Base-by-base conservation (phyloP, 2,113 vertebrate genomes). In the Cepphus grylle region DNA sequence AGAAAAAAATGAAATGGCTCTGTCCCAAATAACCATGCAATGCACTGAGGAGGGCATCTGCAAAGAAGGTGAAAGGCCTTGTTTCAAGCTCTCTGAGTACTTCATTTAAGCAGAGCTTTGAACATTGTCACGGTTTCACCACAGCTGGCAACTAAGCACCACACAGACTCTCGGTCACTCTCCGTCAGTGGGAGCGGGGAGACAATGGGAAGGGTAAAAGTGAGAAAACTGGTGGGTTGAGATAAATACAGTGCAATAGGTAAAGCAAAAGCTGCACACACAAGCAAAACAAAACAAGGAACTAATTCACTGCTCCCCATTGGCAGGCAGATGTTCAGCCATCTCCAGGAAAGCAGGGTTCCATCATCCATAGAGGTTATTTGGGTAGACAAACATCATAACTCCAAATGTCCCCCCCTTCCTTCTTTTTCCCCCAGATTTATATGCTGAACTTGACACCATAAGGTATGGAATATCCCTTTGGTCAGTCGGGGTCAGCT, bases 1-100 rank as follows among this genome's bases (percentile, higher is more conserved):
- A 92, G 88, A 74, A 90, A 86, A 50, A 95, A 88, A 95, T 76
- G 13, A 79, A 91, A 94, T 96, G 63, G 81, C 52, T 91, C 10
- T 84, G 34, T 78, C 94, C 59, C 94, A 95, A 42, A 88, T 38
- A 92, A 52, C 34, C 43, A 49, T 45, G 30, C 4, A 83, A 58
- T 66, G 29, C 63, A 49, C 49, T 36, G 34, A 93, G 58, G 8
- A 86, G 16, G 17, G 10, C 50, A 78, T 77, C 59, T 88, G 42
- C 50, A 81, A 89, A 86, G 83, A 88, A 83, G 25, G 29, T 59
- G 69, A 78, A 84, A 91, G 83, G 9, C 17, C 45, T 58, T 7
- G 2, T 67, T 86, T 56, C 25, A 45, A 47, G 55, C 18, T 58
- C 11, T 25, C 52, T 55, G 19, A 58, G 42, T 73, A 42, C 6